Conservation (phyloP, 2,797 vertebrate genomes). For the Meriones psammophilus region DNA sequence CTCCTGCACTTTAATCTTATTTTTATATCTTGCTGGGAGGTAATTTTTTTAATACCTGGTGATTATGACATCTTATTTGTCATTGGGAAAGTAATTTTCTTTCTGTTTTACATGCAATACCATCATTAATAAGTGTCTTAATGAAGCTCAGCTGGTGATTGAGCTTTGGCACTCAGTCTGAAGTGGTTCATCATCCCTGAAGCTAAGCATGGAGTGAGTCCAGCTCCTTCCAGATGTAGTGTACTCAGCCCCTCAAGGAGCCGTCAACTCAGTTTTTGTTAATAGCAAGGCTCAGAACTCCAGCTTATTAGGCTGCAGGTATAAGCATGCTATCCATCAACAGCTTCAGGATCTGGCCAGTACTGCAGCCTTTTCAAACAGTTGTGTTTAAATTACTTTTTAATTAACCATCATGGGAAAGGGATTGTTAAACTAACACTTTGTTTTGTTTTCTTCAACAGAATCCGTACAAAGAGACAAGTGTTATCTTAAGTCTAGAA, state of each 20-base stretch:
- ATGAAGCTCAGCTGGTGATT: conserved; percentile 65
- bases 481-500: conserved; percentile 35
- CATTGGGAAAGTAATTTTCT: conserved; percentile 74
- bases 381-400: conserved; percentile 6
- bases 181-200: conserved; percentile 60
- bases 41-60: conserved; percentile 39
- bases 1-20: neutral
- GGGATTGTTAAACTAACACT: neutral
- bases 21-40: neutral
- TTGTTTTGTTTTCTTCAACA: neutral
- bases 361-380: conserved; percentile 27
- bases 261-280: conserved; percentile 28
- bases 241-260: neutral
- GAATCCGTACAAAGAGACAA: neutral
- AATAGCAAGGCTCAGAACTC: conserved; percentile 2
- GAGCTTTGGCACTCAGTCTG: neutral
- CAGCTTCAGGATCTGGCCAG: neutral
- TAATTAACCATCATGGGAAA: neutral
- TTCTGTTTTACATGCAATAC: conserved; percentile 56
- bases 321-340: neutral
- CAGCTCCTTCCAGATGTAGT: conserved; percentile 19
- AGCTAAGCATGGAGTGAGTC: neutral
- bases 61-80: conserved; percentile 67
- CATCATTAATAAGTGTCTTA: conserved; percentile 70
- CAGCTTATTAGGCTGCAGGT: neutral